A percentile compares a stretch with the other conserved stretches of the same genome.
Conservation (phyloP, 2,888 invertebrate species). For the Ceraclea dissimilis region DNA sequence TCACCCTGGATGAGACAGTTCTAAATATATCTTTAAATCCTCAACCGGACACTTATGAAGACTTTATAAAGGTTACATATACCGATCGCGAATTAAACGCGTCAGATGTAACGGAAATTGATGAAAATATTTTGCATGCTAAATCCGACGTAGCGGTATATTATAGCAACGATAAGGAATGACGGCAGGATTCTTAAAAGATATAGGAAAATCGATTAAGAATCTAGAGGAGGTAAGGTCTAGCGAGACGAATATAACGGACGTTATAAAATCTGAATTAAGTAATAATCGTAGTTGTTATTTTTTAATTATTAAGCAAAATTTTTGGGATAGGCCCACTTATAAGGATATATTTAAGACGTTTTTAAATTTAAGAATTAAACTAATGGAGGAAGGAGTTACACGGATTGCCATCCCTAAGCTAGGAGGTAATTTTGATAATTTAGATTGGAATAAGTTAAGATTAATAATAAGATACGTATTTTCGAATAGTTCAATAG, state of each 20-base stretch:
- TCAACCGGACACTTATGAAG: too few species aligned
- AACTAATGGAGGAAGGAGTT: constrained; percentile 16
- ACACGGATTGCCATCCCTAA: constrained; percentile 17
- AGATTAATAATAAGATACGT: constrained; percentile 24
- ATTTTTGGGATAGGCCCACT: constrained; percentile 23
- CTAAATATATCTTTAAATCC: too few species aligned
- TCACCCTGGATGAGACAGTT: too few species aligned
- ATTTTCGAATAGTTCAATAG: constrained; percentile 22
- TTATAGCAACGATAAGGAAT: not conserved
- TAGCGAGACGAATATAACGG: not conserved
- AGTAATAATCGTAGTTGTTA: constrained; percentile 14
- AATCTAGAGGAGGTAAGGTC: too few species aligned
- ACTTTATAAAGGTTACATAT: too few species aligned
- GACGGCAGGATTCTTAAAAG: not conserved
- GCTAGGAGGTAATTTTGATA: constrained; percentile 6
- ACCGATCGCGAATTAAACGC: too few species aligned
- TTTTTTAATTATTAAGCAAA: constrained; percentile 20
- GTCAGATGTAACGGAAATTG: not conserved
- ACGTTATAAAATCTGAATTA: not conserved
- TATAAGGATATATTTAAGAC: constrained; percentile 27
- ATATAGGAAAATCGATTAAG: not conserved
- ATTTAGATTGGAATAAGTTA: constrained; percentile 23
- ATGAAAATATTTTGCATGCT: not conserved
- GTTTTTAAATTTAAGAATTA: constrained; percentile 13
- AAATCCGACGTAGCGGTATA: not conserved